A percentile compares a stretch with the other conserved stretches of the same genome.
These are phyloP conservation scores for Aphis gossypii DNA, from an alignment of 1,140 invertebrate genomes.

Conservation along the genomic window DNA sequence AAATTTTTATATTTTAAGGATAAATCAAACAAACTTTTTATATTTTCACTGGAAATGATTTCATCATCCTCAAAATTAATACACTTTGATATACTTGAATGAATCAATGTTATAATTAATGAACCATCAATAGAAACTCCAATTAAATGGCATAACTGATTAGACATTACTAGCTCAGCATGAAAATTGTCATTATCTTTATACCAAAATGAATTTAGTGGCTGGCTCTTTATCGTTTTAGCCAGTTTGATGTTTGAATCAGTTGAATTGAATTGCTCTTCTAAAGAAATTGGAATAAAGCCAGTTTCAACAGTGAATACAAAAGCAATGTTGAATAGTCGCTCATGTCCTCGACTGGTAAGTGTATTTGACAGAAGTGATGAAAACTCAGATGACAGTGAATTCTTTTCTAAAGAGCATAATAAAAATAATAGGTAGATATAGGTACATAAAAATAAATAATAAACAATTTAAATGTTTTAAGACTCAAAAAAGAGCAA, in stretches of 20 bases:
- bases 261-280: background rate
- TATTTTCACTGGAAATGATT: background rate
- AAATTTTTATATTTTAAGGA: constrained; percentile 48
- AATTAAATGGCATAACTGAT: constrained; percentile 32
- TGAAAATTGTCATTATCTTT: constrained; percentile 29
- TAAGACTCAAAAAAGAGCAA: background rate
- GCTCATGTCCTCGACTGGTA: background rate
- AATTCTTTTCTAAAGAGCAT: background rate
- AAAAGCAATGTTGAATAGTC: constrained; percentile 35
- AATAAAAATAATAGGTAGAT: background rate
- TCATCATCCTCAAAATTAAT: background rate
- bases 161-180: constrained; percentile 26
- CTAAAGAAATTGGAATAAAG: constrained; percentile 51
- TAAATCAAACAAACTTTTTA: background rate
- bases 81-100: constrained; percentile 20
- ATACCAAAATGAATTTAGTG: constrained; percentile 40
- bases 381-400: background rate
- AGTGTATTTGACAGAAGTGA: constrained; percentile 40
- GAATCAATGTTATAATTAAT: constrained; percentile 43
- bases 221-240: background rate
- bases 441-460: background rate
- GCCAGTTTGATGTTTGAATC: constrained; percentile 43
- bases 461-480: background rate
- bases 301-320: constrained; percentile 55
- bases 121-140: constrained; percentile 3